Base-by-base conservation (phyloP, 92 coral and sea anemone genomes). In the Micromussa lordhowensis region DNA sequence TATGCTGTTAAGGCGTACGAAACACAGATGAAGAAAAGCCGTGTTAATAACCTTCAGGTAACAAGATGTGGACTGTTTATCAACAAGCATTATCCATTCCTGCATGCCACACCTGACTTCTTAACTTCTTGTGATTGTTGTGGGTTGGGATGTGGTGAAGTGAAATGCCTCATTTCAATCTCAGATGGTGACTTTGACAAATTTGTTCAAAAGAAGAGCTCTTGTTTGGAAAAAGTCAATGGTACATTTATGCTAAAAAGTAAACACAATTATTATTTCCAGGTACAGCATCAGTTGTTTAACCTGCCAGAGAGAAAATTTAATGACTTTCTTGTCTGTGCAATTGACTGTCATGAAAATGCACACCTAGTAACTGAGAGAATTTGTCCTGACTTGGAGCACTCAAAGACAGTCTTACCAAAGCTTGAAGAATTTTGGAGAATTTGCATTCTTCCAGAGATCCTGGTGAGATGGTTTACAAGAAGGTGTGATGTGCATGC, bases 91-190 rank as follows among this genome's bases (percentile, higher is more conserved):
- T 13, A 59, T 34, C 87, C 76, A 4, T 88, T 83, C 69, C 32
- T 88, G 12, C 78, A 88, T 82, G 87, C 91, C n/a, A 82, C 87
- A 38, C 91, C 91, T 14, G 91, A 88, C 59, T 91, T 91, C 19
- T 72, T 91, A 12, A 82, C 77, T 35, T 24, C 68, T 26, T 91
- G 94, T 36, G 76, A 89, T 24, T 90, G 94, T 58, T 91, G 91
- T 30, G 91, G 93, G 21, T 35, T 68, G 18, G 91, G 88, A 3
- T 91, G 91, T 21, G 73, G 73, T 4, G 73, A 68, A 26, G 89
- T 91, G 8, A 91, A 88, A 78, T 87, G 91, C 78, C 92, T 87
- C 14, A 71, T n/a, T 36, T 14, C 29, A 15, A 58, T 79, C 32
- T 32, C 68, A 58, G 79, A 71, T 14, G 70, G 81, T 61, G 91